These are phyloP conservation scores for Eunapius fragilis DNA, from an alignment of 37 sponge, comb jelly and placozoan genomes.

Conservation along the genomic window DNA sequence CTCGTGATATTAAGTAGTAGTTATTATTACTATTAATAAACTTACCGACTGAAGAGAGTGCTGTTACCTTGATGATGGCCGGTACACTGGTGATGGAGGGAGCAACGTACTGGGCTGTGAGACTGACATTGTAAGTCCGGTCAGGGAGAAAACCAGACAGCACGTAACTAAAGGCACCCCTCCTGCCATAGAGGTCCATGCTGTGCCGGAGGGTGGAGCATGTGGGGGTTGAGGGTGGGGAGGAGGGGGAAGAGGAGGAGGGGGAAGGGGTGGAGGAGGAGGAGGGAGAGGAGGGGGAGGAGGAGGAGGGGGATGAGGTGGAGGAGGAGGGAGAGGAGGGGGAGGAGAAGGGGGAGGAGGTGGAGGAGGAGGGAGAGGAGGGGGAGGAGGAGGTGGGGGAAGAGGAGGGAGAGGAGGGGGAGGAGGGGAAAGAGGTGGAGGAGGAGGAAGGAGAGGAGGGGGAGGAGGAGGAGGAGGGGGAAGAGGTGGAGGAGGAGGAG, in stretches of 20 bases:
- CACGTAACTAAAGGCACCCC: no score
- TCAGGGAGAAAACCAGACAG: no score
- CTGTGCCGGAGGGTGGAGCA: no score
- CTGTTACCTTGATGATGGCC: no score
- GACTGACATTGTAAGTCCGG: no score
- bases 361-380: conserved; percentile 18
- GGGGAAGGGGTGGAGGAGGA: conserved; percentile 25
- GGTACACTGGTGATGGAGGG: no score
- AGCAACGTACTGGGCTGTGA: no score
- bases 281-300: conserved; percentile 26
- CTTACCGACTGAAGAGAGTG: no score
- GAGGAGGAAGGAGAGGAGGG: conserved; percentile 28
- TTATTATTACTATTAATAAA: no score
- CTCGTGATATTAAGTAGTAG: no score
- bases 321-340: conserved; percentile 28
- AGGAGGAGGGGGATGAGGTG: conserved; percentile 26
- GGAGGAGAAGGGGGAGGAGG: conserved; percentile 23
- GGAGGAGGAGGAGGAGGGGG: conserved; percentile 22
- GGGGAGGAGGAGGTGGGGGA: conserved; percentile 25
- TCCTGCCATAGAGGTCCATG: no score
- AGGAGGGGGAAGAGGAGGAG: background rate
- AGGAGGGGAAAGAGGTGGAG: conserved; percentile 28
- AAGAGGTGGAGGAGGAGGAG: conserved; percentile 8
- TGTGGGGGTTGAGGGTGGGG: background rate
- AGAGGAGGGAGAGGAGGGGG: conserved; percentile 23